phyloP scores from a whole-genome alignment of 2,113 vertebrate species.

The Miniopterus natalensis region DNA sequence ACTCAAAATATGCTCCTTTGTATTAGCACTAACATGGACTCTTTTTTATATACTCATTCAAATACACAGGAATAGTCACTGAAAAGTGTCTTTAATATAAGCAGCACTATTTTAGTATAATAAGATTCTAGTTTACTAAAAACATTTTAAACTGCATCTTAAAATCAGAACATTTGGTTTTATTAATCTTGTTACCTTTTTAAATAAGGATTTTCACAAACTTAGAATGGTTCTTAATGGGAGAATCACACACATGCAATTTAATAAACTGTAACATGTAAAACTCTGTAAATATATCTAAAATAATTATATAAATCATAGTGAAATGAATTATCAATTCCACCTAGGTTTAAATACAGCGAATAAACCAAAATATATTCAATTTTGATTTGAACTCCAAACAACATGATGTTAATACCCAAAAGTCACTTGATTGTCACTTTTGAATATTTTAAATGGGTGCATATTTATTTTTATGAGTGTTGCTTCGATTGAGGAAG shows the following conservation, averaged over 20 bases:
- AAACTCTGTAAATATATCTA: slow-evolving; percentile 1
- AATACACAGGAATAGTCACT: not conserved
- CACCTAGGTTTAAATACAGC: not conserved
- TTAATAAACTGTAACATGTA: not conserved
- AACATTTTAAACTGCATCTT: not conserved
- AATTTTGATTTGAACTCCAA: not conserved
- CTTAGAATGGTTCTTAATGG: not conserved
- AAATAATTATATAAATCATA: slow-evolving; percentile 1
- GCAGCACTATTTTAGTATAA: not conserved
- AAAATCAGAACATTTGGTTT: slow-evolving; percentile 21
- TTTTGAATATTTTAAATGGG: not conserved
- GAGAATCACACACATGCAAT: not conserved
- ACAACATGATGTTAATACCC: not conserved
- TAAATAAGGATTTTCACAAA: not conserved
- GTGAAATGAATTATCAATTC: not conserved
- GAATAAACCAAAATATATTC: slow-evolving; percentile 10
- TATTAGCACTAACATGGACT: not conserved
- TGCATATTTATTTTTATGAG: slow-evolving; percentile 20
- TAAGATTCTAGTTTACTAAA: not conserved
- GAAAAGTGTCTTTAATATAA: not conserved
- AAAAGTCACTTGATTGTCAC: not conserved
- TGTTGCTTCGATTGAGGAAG: not conserved
- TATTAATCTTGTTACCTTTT: slow-evolving; percentile 15
- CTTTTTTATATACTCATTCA: not conserved
- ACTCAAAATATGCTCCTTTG: not conserved